These are phyloP conservation scores for Steinernema khuongi DNA, from an alignment of 1,140 invertebrate genomes.

Conservation along the genomic window DNA sequence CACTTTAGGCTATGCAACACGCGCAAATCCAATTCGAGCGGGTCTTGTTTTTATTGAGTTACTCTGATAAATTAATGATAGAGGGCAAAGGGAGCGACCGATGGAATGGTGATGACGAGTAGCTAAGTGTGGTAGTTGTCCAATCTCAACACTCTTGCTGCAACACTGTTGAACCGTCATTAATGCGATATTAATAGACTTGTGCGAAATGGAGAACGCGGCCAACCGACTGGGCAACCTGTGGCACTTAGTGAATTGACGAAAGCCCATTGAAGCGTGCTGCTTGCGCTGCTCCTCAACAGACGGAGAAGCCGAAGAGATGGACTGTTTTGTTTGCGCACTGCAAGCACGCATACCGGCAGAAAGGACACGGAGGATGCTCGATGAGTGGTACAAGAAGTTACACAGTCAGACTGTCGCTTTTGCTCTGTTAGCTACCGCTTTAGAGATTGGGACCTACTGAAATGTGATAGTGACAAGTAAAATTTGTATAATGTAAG, in stretches of 20 bases:
- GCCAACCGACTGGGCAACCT: neutral
- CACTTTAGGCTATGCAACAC: neutral
- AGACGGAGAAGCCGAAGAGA: neutral
- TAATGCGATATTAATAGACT: neutral
- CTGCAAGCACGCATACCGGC: neutral
- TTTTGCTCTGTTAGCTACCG: no score
- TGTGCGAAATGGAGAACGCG: neutral
- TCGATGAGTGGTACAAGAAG: no score
- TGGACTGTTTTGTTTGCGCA: constrained; percentile 14
- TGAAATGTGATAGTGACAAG: no score
- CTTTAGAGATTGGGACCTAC: no score
- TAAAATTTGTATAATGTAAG: no score
- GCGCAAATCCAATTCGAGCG: constrained; percentile 7
- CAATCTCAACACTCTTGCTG: neutral
- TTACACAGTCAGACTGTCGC: no score
- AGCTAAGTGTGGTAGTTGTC: no score
- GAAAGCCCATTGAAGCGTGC: constrained; percentile 8
- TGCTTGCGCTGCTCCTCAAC: neutral
- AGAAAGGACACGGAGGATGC: no score
- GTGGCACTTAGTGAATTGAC: neutral
- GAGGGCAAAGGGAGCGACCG: neutral
- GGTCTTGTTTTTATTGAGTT: constrained; percentile 15
- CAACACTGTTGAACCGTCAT: neutral
- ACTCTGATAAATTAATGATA: constrained; percentile 17
- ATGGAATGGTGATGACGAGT: no score